Base-by-base conservation (phyloP, 2,113 vertebrate genomes). In the Tachysurus vachellii region DNA sequence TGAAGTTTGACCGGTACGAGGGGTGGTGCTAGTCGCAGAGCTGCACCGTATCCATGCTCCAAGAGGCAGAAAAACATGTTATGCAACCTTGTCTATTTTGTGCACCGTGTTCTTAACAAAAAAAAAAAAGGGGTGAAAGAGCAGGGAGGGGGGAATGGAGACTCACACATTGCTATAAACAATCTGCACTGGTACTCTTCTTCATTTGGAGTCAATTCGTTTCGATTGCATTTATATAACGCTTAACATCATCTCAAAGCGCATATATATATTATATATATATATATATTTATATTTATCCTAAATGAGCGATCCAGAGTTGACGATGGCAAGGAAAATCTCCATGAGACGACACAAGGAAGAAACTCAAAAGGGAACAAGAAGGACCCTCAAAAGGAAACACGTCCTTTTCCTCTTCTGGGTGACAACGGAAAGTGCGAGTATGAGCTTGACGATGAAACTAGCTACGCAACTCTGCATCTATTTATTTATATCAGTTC, bases 11-110 rank as follows among this genome's bases (percentile, higher is more conserved):
- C 89, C 91, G 8, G 54, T 47, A 23, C 0, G 2, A 50, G 70
- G 36, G 57, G 53, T 70, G 70, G 66, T 21, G 54, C 86, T 14
- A 42, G 28, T 75, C 42, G 19, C 9, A 66, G 89, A 85, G 86
- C 81, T 86, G 82, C 87, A 89, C 88, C 53, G 66, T 89, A 83
- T 70, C 50, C 80, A 83, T n/a, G 1, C 80, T 85, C 61, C 21
- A 47, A 79, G 56, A 73, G 84, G 81, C 56, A 84, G 86, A 91
- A 94, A 93, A 95, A 96, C 92, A 93, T n/a, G 87, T 94, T 95
- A 94, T 83, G 91, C 59, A 95, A 94, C 89, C 31, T 36, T 66
- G 47, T 82, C 88, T 82, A 83, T 68, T 75, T 84, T 80, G 85
- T 89, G 90, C 91, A 85, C 79, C 86, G 80, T 59, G 73, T 88